Conservation (phyloP, 2,113 vertebrate genomes). For the Mandrillus leucophaeus region DNA sequence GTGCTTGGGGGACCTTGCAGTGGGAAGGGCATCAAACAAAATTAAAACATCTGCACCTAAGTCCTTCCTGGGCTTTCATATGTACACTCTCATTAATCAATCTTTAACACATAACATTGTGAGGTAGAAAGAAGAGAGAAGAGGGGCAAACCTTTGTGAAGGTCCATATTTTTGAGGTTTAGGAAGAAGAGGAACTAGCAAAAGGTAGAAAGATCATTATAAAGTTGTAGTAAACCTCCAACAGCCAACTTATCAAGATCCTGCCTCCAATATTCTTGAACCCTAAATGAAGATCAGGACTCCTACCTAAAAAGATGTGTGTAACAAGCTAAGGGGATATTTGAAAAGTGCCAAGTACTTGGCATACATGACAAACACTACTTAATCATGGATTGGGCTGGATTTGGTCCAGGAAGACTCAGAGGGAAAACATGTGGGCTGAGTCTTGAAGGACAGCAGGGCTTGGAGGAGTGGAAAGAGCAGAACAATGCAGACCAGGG, state of each 20-base stretch:
- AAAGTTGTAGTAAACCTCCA: constrained; percentile 13
- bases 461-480: background rate
- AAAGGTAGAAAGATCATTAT: constrained; percentile 29
- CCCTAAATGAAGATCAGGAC: background rate
- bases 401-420: background rate
- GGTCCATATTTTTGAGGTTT: background rate
- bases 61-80: background rate
- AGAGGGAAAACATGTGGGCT: background rate
- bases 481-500: background rate
- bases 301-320: background rate
- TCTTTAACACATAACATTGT: background rate
- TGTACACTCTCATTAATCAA: background rate
- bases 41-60: background rate
- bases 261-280: background rate
- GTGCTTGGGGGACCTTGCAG: background rate
- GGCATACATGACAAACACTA: background rate
- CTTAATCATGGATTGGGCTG: background rate
- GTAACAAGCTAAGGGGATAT: background rate
- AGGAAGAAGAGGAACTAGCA: constrained; percentile 19
- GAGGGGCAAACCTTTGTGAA: background rate
- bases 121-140: background rate
- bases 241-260: background rate
- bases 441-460: background rate
- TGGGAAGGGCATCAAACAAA: background rate
- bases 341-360: background rate